Evolutionary conservation across 2,888 invertebrate genomes (phyloP), one percentile per base, ranked within the genome.

Genomic region (Himalopsyche japonica): DNA sequence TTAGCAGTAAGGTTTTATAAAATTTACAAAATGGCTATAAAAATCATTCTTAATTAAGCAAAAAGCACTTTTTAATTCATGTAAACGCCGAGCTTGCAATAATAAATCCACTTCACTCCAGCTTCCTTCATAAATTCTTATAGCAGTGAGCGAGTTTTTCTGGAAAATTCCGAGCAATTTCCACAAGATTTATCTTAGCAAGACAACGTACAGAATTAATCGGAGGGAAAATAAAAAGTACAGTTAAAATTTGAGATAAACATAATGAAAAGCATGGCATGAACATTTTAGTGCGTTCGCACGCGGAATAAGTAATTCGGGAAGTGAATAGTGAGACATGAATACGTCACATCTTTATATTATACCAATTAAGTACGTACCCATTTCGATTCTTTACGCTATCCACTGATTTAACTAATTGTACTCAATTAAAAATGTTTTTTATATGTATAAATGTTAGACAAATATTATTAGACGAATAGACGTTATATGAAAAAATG

Each of bases 161-260:
- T 82, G 79, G 57, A 81, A 83, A 81, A 79, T 79, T 49, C 80
- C 77, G 70, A 30, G 83, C 49, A 77, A 80, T 83, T 80, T 82
- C 43, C 15, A 76, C 47, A 81, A 82, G 85, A 86, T 86, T 86
- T 85, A 86, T 85, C 83, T 82, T 82, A 82, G 83, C 78, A 47
- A 82, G 85, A 85, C 83, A 81, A 83, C 82, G 85, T 30, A 34
- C 77, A 64, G 86, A 86, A 84, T 86, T 84, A 86, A 84, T 84
- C 78, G 81, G 64, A 43, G 34, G 77, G 37, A 47, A 86, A 83
- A 82, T 49, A 79, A 83, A 82, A 78, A 79, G 32, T 27, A 30
- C 82, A 57, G 81, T 83, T 77, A 85, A 80, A 86, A 84, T 79
- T 83, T 84, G 76, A 57, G 84, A 85, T 84, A 81, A 86, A 84